Evolutionary conservation across 2,797 vertebrate genomes (phyloP).

Genomic region (Triplophysa bombifrons): DNA sequence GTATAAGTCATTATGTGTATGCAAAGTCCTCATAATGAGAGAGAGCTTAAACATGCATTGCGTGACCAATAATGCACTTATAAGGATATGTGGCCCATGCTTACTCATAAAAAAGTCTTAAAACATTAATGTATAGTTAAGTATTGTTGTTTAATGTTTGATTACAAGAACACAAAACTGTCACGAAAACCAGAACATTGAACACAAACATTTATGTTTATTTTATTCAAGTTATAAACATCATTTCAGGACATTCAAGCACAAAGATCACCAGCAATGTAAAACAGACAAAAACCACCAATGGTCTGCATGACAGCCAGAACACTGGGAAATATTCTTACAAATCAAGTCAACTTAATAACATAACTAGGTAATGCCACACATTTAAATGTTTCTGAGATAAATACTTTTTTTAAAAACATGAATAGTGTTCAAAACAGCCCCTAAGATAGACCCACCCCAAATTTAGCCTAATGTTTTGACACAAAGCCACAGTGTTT

Average conservation of each 20-base stretch:
- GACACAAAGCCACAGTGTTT: too few species aligned
- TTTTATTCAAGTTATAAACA: neutral
- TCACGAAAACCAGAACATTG: neutral
- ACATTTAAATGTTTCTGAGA: neutral
- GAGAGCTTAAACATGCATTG: neutral
- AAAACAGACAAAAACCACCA: slow-evolving; percentile 2
- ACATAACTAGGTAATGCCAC: slow-evolving; percentile 12
- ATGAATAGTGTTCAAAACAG: neutral
- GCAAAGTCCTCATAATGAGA: neutral
- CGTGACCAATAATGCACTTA: neutral
- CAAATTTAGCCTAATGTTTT: too few species aligned
- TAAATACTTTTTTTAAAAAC: neutral
- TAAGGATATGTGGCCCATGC: neutral
- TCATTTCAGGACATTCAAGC: neutral
- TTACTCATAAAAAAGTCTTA: neutral
- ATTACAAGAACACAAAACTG: too few species aligned
- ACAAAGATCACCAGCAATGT: neutral
- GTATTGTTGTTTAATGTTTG: too few species aligned
- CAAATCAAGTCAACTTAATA: neutral
- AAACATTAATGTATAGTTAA: too few species aligned
- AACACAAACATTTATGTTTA: neutral
- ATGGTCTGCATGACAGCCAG: neutral
- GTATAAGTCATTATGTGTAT: too few species aligned
- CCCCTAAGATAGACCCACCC: too few species aligned
- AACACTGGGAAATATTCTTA: neutral